Evolutionary conservation across 2,797 vertebrate genomes (phyloP).

Genomic region (Eospalax fontanierii): DNA sequence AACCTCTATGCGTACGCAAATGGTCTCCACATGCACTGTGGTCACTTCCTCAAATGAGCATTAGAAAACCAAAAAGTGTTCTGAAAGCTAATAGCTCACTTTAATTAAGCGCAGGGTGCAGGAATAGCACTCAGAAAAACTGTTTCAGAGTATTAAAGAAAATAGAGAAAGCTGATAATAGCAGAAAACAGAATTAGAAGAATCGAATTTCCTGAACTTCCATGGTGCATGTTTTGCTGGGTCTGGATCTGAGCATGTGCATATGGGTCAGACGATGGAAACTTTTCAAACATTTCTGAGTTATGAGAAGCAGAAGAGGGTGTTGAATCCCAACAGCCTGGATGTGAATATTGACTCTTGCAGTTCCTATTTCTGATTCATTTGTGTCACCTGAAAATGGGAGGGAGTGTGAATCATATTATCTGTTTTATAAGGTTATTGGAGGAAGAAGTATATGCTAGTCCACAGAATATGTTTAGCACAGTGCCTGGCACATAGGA

Average conservation of each 20-base stretch:
- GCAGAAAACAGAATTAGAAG: neutral
- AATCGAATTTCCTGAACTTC: neutral
- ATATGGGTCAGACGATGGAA: neutral
- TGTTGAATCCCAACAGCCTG: neutral
- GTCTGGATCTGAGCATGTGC: neutral
- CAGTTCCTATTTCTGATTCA: neutral
- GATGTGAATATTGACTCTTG: conserved; percentile 8
- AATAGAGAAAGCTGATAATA: neutral
- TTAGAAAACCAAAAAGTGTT: neutral
- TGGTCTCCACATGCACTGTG: neutral
- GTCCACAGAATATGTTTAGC: neutral
- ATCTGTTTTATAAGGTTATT: neutral
- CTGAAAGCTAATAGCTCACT: neutral
- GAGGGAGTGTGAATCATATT: neutral
- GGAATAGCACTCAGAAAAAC: neutral
- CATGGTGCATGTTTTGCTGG: rapidly evolving
- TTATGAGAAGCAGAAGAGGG: neutral
- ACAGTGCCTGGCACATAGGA: neutral
- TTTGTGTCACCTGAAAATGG: neutral
- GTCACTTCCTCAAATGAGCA: neutral
- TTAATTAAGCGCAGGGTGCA: neutral
- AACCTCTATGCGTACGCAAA: neutral
- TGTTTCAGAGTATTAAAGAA: neutral
- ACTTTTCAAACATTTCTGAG: neutral
- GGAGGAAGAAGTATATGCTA: neutral